Evolutionary conservation across 2,797 vertebrate species (phyloP).

Genomic region (Morelia viridis): DNA sequence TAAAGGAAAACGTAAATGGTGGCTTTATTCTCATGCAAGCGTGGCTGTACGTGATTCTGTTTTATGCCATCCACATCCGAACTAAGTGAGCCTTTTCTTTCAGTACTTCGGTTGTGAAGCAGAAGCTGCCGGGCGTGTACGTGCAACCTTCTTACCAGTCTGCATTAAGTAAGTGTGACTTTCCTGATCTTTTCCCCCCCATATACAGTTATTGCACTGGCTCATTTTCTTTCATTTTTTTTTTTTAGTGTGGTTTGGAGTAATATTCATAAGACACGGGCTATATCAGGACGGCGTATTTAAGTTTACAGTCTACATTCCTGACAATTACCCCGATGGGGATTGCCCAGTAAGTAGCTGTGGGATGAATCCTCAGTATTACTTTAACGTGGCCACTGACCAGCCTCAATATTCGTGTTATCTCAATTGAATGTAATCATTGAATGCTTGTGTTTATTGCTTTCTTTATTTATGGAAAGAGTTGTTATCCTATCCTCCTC

Average conservation of each 20-base stretch:
- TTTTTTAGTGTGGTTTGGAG: constrained; percentile 95
- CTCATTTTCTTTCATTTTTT: constrained; percentile 31
- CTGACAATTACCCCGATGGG: constrained; percentile 98
- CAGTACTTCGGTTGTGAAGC: constrained; percentile 96
- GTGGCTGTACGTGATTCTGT: not conserved
- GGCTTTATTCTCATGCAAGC: not conserved
- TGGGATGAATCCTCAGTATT: not conserved
- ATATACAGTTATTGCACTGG: not conserved
- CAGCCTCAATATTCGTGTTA: not conserved
- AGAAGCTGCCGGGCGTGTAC: constrained; percentile 96
- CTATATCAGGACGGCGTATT: constrained; percentile 98
- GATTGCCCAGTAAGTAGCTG: constrained; percentile 91
- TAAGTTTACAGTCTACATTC: constrained; percentile 99
- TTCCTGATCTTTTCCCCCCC: not conserved
- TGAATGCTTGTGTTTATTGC: not conserved
- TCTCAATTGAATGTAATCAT: not conserved
- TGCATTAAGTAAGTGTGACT: constrained; percentile 86
- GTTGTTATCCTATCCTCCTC: not conserved
- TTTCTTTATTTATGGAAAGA: not conserved
- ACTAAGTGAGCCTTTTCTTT: constrained; percentile 51
- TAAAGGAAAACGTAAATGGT: not conserved
- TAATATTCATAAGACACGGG: constrained; percentile 96
- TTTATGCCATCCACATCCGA: constrained; percentile 19
- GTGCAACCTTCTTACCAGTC: constrained; percentile 97
- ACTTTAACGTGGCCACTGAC: not conserved